Conservation (phyloP, 2,888 invertebrate species). For the Xestia sexstrigata region DNA sequence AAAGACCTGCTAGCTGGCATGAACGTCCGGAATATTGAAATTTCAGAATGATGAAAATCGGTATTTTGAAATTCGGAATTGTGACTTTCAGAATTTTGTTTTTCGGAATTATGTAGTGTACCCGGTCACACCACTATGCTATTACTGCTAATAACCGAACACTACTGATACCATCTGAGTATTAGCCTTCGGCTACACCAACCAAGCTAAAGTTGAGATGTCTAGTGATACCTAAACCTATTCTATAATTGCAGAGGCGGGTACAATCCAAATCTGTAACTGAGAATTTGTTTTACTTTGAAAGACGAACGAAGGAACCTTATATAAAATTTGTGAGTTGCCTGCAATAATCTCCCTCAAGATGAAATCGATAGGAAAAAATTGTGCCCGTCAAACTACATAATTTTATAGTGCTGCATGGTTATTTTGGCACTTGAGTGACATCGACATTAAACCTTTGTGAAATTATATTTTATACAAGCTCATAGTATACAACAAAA, state of each 20-base stretch:
- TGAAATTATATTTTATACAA: no score
- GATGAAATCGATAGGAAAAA: neutral
- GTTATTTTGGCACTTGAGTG: neutral
- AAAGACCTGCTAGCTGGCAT: no score
- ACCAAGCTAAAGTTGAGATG: neutral
- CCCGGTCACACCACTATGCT: no score
- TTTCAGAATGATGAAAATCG: no score
- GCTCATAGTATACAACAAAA: no score
- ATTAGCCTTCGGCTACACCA: neutral
- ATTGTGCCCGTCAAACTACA: neutral
- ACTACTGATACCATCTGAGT: neutral
- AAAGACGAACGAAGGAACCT: neutral
- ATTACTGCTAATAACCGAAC: no score
- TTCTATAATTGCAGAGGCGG: neutral
- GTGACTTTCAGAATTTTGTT: no score
- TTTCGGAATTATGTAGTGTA: no score
- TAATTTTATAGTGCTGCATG: neutral
- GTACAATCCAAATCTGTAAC: neutral
- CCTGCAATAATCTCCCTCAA: neutral
- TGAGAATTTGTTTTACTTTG: slow-evolving; percentile 25
- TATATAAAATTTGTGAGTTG: neutral
- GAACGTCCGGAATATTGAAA: no score
- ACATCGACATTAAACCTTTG: neutral
- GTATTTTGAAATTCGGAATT: no score
- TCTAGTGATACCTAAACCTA: neutral